Base-by-base conservation (phyloP, 2,888 invertebrate species). In the Diachrysia chrysitis region DNA sequence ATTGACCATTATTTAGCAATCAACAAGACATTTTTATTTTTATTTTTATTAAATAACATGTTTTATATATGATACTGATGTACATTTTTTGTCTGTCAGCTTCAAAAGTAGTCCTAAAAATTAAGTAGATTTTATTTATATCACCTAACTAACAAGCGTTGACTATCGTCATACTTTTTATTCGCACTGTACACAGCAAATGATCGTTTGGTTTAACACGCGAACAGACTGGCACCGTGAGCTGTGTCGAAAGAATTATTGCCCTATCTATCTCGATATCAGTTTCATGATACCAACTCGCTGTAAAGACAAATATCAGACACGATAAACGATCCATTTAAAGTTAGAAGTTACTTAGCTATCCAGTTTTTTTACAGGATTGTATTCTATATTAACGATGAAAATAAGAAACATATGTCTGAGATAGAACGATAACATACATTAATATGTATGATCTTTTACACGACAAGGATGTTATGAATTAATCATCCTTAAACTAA, bases 181-280 rank as follows among this genome's bases (percentile, higher is more conserved):
- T 83, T 82, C 84, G 60, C 60, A 79, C 89, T 68, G 78, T 91
- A 89, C 91, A 87, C 86, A 78, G 85, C 85, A 87, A 90, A 88
- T 88, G 86, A 89, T 87, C 89, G 85, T 90, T 89, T 82, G 85
- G 86, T 88, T 84, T 83, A 85, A 86, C 89, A 90, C 89, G 90
- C 90, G 79, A 91, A 87, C 87, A 87, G 86, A 86, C 79, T 80
- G 81, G 80, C 79, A 71, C 73, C 81, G 81, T 82, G 73, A 82
- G 83, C 69, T 79, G 77, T 71, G 73, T 71, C 62, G 82, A 82
- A 80, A 80, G 80, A 80, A 80, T 80, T 79, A 80, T 80, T 76
- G 71, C 81, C 77, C 68, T 77, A 82, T 75, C 79, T 75, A 78
- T 82, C 77, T 79, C 59, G 68, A 73, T 76, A 76, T 76, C 80